Percentiles rank a stretch among this genome's conserved stretches.
Evolutionary conservation across 2,888 invertebrate species (phyloP).

Genomic region (Cataglyphis albicans): DNA sequence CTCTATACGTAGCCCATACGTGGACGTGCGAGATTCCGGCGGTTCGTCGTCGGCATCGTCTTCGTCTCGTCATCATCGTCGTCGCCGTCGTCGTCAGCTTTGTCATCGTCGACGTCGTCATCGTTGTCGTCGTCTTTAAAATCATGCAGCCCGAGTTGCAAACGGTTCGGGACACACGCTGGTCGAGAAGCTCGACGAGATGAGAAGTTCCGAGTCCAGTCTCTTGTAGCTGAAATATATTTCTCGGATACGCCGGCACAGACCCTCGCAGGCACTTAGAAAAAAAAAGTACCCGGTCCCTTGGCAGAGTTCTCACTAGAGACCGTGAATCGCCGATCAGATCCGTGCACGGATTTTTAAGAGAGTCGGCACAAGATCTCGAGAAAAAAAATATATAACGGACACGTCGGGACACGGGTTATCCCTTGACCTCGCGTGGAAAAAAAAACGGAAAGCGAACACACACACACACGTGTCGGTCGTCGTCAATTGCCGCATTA

Average conservation of each 20-base stretch:
- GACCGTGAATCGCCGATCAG: slow-evolving; percentile 57
- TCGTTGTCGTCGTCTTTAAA: slow-evolving; percentile 34
- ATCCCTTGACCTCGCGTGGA: slow-evolving; percentile 44
- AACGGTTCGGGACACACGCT: slow-evolving; percentile 58
- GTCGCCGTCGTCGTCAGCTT: not conserved
- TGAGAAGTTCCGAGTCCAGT: slow-evolving; percentile 66
- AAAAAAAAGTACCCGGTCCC: slow-evolving; percentile 60
- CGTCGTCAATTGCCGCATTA: slow-evolving; percentile 68
- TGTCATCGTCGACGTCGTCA: not conserved
- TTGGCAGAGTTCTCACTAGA: slow-evolving; percentile 61
- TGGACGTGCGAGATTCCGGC: slow-evolving; percentile 65
- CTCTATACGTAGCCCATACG: slow-evolving; percentile 57
- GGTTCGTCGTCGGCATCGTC: slow-evolving; percentile 55
- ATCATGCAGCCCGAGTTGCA: slow-evolving; percentile 52
- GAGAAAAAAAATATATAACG: slow-evolving; percentile 52
- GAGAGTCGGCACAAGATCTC: slow-evolving; percentile 58
- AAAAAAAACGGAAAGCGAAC: slow-evolving; percentile 42
- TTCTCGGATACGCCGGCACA: slow-evolving; percentile 64
- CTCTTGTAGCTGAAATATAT: slow-evolving; percentile 57
- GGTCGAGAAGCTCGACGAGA: slow-evolving; percentile 67
- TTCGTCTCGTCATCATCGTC: not conserved
- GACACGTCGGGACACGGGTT: slow-evolving; percentile 43
- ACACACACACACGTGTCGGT: slow-evolving; percentile 55
- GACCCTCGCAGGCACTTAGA: slow-evolving; percentile 41
- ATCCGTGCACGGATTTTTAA: slow-evolving; percentile 64